Evolutionary conservation across 2,888 invertebrate species (phyloP), one percentile per base, ranked within the genome.

Genomic region (Graphium colonna): DNA sequence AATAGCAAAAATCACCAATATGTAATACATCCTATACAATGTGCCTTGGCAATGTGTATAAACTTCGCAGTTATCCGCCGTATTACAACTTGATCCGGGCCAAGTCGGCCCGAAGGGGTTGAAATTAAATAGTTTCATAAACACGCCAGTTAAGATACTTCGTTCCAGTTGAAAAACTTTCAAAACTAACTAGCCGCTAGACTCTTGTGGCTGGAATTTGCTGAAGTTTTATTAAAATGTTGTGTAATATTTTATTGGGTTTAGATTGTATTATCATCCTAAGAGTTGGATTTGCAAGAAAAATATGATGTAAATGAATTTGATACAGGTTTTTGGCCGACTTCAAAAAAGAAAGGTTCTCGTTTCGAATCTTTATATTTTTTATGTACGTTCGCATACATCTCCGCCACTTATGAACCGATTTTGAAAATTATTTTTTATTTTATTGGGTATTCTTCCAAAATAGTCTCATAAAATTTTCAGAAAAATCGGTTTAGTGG

Each of bases 41-140:
- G 26, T 41, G 33, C 17, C 7, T 31, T 41, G 31, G 13, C 36
- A 36, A 13, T 21, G 17, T 42, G 36, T 7, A 40, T 40, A 46
- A 21, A n/a, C 12, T 36, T 33, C 18, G 31, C 41, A 17, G 15
- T 21, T 42, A 41, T 33, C 33, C 41, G 18, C 13, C 28, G 36
- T 42, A 21, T 50, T 36, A 46, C 9, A 38, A 42, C 42, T 47
- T 28, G n/a, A 52, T 41, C 42, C 36, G 5, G 33, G 42, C 42
- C 28, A 28, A 21, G 44, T 15, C 15, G 10, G 45, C 31, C 40
- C 45, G 45, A 31, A 51, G 45, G 51, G 51, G 33, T 16, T 13
- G 26, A 48, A 52, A 52, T 52, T 48, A 48, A 47, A 52, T 52
- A 48, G 47, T 52, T 52, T 48, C 26, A 47, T 43, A 26, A 48